phyloP scores from a whole-genome alignment of 64 coral and sea anemone species.

The Porites lutea region DNA sequence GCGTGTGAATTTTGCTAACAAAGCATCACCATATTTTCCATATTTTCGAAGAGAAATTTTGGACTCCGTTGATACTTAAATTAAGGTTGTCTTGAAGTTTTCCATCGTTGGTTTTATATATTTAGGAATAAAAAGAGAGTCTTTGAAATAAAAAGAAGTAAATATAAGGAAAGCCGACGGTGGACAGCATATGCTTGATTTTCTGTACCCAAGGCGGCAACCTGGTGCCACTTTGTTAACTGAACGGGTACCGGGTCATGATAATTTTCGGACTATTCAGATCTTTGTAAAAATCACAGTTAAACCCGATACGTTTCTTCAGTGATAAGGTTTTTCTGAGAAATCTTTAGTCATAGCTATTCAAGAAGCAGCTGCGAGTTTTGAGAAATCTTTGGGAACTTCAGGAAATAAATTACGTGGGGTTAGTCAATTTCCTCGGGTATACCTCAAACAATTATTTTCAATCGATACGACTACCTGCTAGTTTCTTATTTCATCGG shows the following conservation, averaged over 20 bases:
- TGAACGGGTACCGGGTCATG: constrained; percentile 19
- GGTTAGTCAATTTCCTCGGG: too few relatives aligned
- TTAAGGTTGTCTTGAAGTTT: too few relatives aligned
- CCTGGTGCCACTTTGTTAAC: constrained; percentile 10
- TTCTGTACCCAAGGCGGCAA: neutral
- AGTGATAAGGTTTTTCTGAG: constrained; percentile 7
- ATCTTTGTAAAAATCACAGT: constrained; percentile 35
- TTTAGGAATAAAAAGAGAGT: neutral
- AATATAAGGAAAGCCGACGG: neutral
- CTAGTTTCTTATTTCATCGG: too few relatives aligned
- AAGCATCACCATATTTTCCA: neutral
- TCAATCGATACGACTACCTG: too few relatives aligned
- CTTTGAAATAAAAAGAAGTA: neutral
- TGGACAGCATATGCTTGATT: constrained; percentile 5
- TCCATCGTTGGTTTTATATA: neutral
- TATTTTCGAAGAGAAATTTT: neutral
- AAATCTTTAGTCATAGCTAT: constrained; percentile 9
- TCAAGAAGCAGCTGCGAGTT: constrained; percentile 27
- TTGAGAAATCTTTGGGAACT: neutral
- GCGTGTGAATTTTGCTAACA: neutral
- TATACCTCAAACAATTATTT: too few relatives aligned
- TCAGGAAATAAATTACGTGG: neutral
- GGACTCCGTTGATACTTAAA: too few relatives aligned
- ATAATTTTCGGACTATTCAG: neutral
- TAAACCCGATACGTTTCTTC: constrained; percentile 2